Evolutionary conservation across 2,113 vertebrate species (phyloP).

Genomic region (Engystomops pustulosus): DNA sequence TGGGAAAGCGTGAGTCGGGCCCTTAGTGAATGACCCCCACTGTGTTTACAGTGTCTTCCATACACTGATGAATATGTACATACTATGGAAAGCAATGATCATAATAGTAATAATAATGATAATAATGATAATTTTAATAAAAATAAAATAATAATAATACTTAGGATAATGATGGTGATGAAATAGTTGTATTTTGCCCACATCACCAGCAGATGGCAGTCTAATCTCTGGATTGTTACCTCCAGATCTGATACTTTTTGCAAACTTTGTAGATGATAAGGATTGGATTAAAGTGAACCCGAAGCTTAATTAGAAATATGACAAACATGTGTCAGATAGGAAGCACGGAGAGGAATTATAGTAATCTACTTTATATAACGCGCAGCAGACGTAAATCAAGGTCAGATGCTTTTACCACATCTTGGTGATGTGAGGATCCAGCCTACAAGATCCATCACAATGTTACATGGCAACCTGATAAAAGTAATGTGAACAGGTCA

Average conservation of each 20-base stretch:
- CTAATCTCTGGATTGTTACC: neutral
- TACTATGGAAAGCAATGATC: too few species aligned
- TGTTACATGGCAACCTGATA: neutral
- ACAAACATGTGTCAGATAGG: slow-evolving; percentile 37
- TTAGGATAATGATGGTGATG: neutral
- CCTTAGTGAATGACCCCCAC: too few species aligned
- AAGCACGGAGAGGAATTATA: neutral
- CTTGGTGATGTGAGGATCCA: neutral
- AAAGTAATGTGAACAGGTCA: neutral
- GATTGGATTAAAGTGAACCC: slow-evolving; percentile 6
- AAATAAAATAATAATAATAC: neutral
- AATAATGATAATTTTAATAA: too few species aligned
- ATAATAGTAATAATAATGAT: too few species aligned
- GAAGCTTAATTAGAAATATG: slow-evolving; percentile 18
- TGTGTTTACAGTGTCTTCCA: too few species aligned
- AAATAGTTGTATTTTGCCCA: neutral
- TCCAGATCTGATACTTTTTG: neutral
- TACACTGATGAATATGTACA: neutral
- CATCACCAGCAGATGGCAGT: slow-evolving; percentile 21
- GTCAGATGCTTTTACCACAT: neutral
- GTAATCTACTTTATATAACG: neutral
- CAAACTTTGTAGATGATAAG: neutral
- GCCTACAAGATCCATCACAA: neutral
- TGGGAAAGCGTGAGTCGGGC: too few species aligned
- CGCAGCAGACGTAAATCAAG: slow-evolving; percentile 13